Evolutionary conservation across 2,888 invertebrate species (phyloP).

Genomic region (Tenthredo distinguenda): DNA sequence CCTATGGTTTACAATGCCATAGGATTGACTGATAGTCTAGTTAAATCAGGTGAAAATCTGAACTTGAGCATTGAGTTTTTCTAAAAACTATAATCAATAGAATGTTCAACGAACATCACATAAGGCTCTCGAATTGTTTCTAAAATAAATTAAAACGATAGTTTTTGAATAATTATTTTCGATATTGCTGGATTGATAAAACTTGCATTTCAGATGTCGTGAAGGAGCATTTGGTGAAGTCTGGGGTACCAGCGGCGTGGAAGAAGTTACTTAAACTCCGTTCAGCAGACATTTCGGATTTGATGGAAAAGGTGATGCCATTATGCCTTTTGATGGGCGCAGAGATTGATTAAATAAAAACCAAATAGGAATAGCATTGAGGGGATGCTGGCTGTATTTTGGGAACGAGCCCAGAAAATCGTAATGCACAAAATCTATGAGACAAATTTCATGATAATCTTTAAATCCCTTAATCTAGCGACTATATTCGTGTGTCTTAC

Average conservation of each 20-base stretch:
- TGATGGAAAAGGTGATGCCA: constrained; percentile 53
- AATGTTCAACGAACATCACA: neutral
- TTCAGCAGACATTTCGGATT: constrained; percentile 34
- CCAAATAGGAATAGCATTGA: neutral
- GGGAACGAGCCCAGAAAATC: neutral
- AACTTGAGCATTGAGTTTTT: constrained; percentile 47
- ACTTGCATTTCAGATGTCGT: constrained; percentile 58
- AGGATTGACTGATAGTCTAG: constrained; percentile 79
- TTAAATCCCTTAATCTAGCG: constrained; percentile 13
- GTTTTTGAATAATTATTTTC: neutral
- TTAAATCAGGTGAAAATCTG: constrained; percentile 73
- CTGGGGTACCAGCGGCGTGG: constrained; percentile 54
- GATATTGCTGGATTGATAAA: neutral
- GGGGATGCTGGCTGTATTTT: neutral
- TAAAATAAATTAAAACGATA: neutral
- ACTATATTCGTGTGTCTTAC: constrained; percentile 34
- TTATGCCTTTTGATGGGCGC: constrained; percentile 41
- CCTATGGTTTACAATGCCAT: constrained; percentile 80
- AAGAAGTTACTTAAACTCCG: constrained; percentile 46
- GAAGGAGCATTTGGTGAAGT: constrained; percentile 63
- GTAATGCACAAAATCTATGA: neutral
- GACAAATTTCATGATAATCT: constrained; percentile 6
- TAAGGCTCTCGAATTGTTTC: neutral
- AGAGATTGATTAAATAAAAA: constrained; percentile 40
- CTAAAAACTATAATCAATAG: neutral